A percentile compares a stretch with the other conserved stretches of the same genome.
These are phyloP conservation scores for Tragopan temminckii DNA, from an alignment of 2,797 vertebrate genomes.

Conservation along the genomic window DNA sequence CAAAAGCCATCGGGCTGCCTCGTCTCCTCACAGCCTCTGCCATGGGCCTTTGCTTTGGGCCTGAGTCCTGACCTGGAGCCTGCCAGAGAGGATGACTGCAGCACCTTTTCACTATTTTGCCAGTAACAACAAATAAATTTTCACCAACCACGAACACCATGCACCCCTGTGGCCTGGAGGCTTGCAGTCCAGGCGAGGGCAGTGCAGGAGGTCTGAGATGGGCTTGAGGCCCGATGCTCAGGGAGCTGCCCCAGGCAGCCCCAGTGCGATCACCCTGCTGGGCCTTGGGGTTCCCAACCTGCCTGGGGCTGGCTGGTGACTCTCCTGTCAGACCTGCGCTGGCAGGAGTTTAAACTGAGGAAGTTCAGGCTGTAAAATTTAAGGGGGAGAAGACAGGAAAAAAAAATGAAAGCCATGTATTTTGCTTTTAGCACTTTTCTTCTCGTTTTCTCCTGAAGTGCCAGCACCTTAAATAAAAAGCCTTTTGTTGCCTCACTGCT, in stretches of 20 bases:
- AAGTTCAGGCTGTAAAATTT: conserved; percentile 46
- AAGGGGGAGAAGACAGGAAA: conserved; percentile 25
- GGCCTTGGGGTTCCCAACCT: background rate
- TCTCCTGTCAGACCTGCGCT: conserved; percentile 1
- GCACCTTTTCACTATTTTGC: background rate
- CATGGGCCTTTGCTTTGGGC: background rate
- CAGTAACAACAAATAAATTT: conserved; percentile 28
- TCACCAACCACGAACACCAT: background rate
- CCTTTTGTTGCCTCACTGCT: conserved; percentile 66
- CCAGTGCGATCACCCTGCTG: fast-evolving
- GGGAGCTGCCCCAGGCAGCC: background rate
- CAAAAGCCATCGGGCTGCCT: fast-evolving
- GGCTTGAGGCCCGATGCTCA: background rate
- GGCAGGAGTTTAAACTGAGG: conserved; percentile 38
- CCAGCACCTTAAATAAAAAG: conserved; percentile 63
- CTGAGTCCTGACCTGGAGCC: background rate
- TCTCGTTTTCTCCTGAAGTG: conserved; percentile 41
- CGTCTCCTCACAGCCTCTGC: background rate
- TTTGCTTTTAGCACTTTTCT: conserved; percentile 52
- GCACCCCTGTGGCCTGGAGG: fast-evolving
- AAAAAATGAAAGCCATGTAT: conserved; percentile 32
- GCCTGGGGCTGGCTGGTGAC: background rate
- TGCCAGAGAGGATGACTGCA: background rate
- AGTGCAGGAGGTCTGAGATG: background rate
- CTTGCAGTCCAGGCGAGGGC: fast-evolving